phyloP scores from a whole-genome alignment of 2,888 invertebrate genomes.

The Erebia aethiops region DNA sequence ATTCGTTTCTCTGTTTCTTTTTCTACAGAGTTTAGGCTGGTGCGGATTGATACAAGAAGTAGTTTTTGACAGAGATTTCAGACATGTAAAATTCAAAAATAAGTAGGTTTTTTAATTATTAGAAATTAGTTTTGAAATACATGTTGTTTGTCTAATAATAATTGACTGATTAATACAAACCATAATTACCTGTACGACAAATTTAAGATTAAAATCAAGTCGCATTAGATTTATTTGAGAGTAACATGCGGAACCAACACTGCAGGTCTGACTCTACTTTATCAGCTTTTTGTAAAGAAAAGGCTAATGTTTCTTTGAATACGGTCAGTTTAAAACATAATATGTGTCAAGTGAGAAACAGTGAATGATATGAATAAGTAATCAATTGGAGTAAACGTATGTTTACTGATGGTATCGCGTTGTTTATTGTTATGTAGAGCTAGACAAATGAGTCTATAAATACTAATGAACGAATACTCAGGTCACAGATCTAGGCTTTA shows the following conservation, averaged over 20 bases:
- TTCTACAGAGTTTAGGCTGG: background rate
- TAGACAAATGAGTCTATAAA: constrained; percentile 24
- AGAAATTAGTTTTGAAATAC: too few species aligned
- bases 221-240: too few species aligned
- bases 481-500: constrained; percentile 10
- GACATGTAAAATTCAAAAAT: too few species aligned
- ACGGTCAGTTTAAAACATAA: background rate
- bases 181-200: too few species aligned
- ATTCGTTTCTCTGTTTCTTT: background rate
- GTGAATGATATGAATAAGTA: constrained; percentile 19
- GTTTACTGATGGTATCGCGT: constrained; percentile 25
- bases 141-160: too few species aligned
- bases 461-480: constrained; percentile 20
- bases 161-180: too few species aligned
- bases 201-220: too few species aligned
- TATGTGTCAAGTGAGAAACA: constrained; percentile 12
- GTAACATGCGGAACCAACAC: background rate
- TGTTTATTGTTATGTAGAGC: constrained; percentile 28
- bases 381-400: constrained; percentile 24
- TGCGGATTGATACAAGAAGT: too few species aligned
- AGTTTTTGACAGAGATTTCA: too few species aligned
- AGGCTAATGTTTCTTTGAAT: constrained; percentile 19
- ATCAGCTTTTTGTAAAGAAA: background rate
- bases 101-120: too few species aligned
- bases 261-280: background rate